Evolutionary conservation across 2,113 vertebrate species (phyloP).

Genomic region (Cyphomyrus plagiostoma): DNA sequence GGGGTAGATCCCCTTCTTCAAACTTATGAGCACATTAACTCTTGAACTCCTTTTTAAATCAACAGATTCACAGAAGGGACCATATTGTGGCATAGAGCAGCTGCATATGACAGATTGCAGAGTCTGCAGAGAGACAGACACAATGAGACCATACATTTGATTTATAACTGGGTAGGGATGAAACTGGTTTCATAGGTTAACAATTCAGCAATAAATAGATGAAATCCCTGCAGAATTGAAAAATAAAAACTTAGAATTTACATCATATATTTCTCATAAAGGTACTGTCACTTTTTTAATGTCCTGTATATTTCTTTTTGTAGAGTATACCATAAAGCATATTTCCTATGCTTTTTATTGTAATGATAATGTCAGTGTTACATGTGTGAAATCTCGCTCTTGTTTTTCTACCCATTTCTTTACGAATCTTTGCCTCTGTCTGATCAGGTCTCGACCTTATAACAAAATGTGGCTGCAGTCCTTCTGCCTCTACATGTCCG

Average conservation of each 20-base stretch:
- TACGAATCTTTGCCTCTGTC: not conserved
- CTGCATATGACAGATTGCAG: not conserved
- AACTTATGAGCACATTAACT: constrained; percentile 4
- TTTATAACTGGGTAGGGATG: constrained; percentile 39
- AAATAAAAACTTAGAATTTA: constrained; percentile 25
- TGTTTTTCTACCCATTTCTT: not conserved
- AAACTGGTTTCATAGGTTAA: constrained; percentile 53
- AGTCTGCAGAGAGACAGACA: not conserved
- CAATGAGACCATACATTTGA: constrained; percentile 32
- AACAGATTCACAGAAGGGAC: not conserved
- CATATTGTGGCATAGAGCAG: not conserved
- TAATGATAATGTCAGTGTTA: not conserved
- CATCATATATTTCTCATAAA: not conserved
- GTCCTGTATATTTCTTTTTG: constrained; percentile 31
- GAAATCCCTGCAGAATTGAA: not conserved
- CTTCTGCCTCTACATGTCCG: not conserved
- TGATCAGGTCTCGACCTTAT: not conserved
- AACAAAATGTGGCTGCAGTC: not conserved
- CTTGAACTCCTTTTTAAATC: constrained; percentile 1
- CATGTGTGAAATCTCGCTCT: not conserved
- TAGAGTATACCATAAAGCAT: not conserved
- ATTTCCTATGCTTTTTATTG: constrained; percentile 8
- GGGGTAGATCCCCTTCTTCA: constrained; percentile 5
- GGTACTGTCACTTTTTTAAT: not conserved
- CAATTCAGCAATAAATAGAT: constrained; percentile 59